These are phyloP conservation scores for Silurus lanzhouensis DNA, from an alignment of 2,797 vertebrate species.

Conservation along the genomic window DNA sequence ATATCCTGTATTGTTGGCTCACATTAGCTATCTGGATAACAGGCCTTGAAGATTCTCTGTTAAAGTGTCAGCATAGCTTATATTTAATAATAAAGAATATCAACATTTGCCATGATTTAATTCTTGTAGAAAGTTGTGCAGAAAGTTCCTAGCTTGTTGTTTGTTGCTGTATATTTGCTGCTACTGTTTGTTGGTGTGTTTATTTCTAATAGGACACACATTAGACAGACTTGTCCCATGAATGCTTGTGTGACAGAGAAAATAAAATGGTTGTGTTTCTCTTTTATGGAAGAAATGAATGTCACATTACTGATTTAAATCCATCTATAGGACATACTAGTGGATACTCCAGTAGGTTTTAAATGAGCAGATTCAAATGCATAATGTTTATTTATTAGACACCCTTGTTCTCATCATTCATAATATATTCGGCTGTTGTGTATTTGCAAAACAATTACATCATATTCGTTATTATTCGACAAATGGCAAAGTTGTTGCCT, in stretches of 20 bases:
- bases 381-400: neutral
- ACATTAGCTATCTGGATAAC: too few species aligned
- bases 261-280: neutral
- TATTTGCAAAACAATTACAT: neutral
- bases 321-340: neutral
- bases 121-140: neutral
- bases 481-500: neutral
- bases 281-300: too few species aligned
- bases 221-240: too few species aligned
- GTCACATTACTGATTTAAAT: neutral
- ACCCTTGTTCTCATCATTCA: neutral
- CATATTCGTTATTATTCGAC: neutral
- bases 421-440: neutral
- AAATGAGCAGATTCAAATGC: neutral
- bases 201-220: neutral
- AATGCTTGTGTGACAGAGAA: neutral
- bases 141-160: neutral
- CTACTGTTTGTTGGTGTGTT: neutral
- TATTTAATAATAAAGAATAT: neutral
- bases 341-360: neutral
- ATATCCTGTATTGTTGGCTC: too few species aligned
- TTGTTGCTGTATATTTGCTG: neutral
- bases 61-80: neutral
- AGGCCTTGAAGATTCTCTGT: neutral
- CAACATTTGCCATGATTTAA: neutral